phyloP scores from a whole-genome alignment of 2,888 invertebrate species.

The Caenorhabditis sinica region DNA sequence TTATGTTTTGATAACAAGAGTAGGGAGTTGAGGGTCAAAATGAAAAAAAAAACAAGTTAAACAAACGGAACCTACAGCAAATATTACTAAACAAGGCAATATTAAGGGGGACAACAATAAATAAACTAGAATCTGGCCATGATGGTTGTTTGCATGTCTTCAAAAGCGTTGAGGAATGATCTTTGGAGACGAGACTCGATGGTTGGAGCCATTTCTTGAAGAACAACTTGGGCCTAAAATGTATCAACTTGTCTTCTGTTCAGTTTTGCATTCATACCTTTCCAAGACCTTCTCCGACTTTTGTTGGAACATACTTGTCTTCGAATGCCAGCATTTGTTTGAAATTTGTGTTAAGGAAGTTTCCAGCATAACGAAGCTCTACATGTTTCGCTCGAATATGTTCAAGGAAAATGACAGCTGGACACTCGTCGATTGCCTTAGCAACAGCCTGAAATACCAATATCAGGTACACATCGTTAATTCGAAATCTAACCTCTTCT shows the following conservation, averaged over 20 bases:
- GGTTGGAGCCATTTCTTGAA: conserved; percentile 30
- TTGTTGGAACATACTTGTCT: conserved; percentile 50
- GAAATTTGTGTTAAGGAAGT: conserved; percentile 44
- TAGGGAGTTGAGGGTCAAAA: not conserved
- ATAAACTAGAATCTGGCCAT: conserved; percentile 46
- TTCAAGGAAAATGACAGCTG: conserved; percentile 52
- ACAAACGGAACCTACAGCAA: conserved; percentile 3
- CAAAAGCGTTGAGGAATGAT: conserved; percentile 54
- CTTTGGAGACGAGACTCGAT: conserved; percentile 58
- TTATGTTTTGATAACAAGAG: conserved; percentile 11
- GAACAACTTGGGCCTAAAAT: conserved; percentile 46
- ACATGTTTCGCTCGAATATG: conserved; percentile 55
- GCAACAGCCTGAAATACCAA: conserved; percentile 10
- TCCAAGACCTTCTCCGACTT: conserved; percentile 60
- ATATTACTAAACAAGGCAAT: not conserved
- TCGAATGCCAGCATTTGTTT: conserved; percentile 41
- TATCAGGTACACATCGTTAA: not conserved
- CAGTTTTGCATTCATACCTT: conserved; percentile 1
- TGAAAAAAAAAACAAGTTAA: conserved; percentile 20
- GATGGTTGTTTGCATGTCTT: conserved; percentile 65
- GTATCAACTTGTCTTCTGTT: not conserved
- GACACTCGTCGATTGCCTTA: conserved; percentile 48
- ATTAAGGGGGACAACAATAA: conserved; percentile 1
- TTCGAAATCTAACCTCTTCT: conserved; percentile 31
- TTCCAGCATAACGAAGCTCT: conserved; percentile 51